These are phyloP conservation scores for Stylophora pistillata DNA, from an alignment of 64 coral and sea anemone genomes.

Conservation along the genomic window DNA sequence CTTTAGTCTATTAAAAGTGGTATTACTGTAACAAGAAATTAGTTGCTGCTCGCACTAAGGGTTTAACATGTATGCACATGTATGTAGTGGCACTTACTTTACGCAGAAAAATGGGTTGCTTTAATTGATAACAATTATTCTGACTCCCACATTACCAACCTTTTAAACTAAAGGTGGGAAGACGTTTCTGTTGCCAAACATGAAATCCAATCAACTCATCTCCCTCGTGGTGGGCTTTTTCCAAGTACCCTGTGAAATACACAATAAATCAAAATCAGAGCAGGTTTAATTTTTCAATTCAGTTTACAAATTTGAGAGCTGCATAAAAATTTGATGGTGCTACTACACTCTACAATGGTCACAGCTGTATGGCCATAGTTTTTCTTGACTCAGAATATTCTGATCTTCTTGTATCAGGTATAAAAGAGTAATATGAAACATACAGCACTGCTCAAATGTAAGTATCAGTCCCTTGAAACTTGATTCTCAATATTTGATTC, in stretches of 20 bases:
- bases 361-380: neutral
- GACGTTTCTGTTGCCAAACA: constrained; percentile 8
- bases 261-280: neutral
- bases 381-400: too few relatives aligned
- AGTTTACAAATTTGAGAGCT: neutral
- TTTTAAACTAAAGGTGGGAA: constrained; percentile 29
- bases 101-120: neutral
- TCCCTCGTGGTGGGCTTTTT: neutral
- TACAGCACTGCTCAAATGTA: too few relatives aligned
- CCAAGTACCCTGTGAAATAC: neutral
- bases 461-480: too few relatives aligned
- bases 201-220: constrained; percentile 6
- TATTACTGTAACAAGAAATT: too few relatives aligned
- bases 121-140: neutral
- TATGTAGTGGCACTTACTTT: too few relatives aligned
- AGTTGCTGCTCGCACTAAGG: too few relatives aligned
- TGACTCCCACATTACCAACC: neutral
- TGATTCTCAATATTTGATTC: too few relatives aligned
- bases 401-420: too few relatives aligned
- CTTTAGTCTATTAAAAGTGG: too few relatives aligned
- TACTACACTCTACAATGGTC: too few relatives aligned
- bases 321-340: neutral
- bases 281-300: neutral
- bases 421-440: too few relatives aligned
- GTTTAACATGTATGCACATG: too few relatives aligned